These are phyloP conservation scores for Rutilus rutilus DNA, from an alignment of 2,113 vertebrate species.

Conservation along the genomic window DNA sequence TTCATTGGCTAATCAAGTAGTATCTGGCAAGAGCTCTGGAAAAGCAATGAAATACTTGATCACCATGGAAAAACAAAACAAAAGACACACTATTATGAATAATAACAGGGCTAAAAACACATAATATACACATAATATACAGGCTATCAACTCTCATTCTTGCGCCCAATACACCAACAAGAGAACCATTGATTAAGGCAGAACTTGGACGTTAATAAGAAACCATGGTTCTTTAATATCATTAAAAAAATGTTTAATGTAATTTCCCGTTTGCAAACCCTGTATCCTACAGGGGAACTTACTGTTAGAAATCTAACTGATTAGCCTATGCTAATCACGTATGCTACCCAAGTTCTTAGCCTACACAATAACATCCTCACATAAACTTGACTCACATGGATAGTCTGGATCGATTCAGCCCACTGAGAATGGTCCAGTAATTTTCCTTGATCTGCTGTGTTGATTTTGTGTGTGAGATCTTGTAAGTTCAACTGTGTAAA, in stretches of 20 bases:
- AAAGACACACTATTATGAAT: not conserved
- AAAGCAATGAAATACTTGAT: not conserved
- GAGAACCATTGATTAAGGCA: not conserved
- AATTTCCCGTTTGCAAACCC: not conserved
- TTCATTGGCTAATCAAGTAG: constrained; percentile 10
- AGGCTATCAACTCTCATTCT: not conserved
- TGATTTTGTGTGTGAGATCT: constrained; percentile 6
- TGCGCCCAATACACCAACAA: not conserved
- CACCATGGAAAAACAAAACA: not conserved
- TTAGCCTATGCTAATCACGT: not conserved
- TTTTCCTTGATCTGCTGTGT: constrained; percentile 30
- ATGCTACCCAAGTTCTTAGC: not conserved
- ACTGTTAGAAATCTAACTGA: not conserved
- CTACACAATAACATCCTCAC: too few species aligned
- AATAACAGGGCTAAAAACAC: not conserved
- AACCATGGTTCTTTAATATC: not conserved
- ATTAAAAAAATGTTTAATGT: not conserved
- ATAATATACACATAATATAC: too few species aligned
- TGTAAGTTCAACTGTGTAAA: constrained; percentile 44
- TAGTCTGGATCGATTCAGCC: not conserved
- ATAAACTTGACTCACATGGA: not conserved
- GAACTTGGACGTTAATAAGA: not conserved
- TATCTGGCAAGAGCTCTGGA: not conserved
- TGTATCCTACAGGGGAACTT: not conserved
- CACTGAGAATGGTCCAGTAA: constrained; percentile 17